Base-by-base conservation (phyloP, 2,888 invertebrate species). In the Drosophila recens region DNA sequence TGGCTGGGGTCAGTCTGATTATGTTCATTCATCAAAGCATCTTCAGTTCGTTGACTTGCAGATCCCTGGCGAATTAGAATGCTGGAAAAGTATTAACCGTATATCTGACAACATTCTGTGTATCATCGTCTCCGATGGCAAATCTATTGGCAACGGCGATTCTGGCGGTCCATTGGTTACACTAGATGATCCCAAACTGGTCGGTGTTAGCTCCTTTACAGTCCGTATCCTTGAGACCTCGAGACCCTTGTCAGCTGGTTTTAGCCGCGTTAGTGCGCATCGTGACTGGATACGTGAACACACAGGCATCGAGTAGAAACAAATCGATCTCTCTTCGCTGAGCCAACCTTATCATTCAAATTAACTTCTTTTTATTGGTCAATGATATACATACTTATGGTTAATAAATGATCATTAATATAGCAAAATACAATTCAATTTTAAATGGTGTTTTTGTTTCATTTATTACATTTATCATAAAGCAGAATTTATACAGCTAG, bases 21-120 rank as follows among this genome's bases (percentile, higher is more conserved):
- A 30, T 6, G 20, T 57, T 6, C 36, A 91, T 23, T 79, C 92
- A 6, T 91, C 93, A 53, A 84, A 90, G 10, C 27, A 72, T 57
- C 52, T 87, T 5, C 62, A 70, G 38, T 72, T 49, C 43, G 65
- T 43, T 27, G 20, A 82, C 72, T 48, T 92, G 87, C 33, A 74
- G 69, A 43, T 79, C 59, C 10, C 89, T 89, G n/a, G 79, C 70
- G 68, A 88, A 83, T 38, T 81, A 87, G 27, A 91, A 90, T 86
- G 89, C 80, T 90, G 90, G 5, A 0, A 45, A 2, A 30, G 4
- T 1, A 9, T 52, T 34, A 23, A 61, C 20, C n/a, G 43, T 33
- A 8, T 43, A 45, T 15, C 63, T 17, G 53, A 43, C 20, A 23
- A 40, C 13, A 40, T 78, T 27, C 34, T 78, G n/a, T 80, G 80